Percentiles rank a stretch among this genome's conserved stretches.
These are phyloP conservation scores for Neolamprologus tretocephalus DNA, from an alignment of 2,113 vertebrate species.

Conservation along the genomic window DNA sequence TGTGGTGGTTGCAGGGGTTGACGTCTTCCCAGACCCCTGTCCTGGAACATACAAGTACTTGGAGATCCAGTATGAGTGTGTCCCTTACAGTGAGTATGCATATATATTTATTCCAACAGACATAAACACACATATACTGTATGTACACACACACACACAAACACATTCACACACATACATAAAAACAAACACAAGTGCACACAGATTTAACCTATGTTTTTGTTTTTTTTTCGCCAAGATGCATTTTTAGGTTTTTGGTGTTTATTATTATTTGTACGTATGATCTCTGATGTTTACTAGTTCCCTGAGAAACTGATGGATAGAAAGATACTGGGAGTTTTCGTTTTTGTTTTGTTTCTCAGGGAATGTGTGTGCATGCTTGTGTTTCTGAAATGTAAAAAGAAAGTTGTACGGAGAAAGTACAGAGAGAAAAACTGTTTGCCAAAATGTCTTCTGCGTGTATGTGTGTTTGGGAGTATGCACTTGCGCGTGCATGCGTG, in stretches of 20 bases:
- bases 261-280: neutral
- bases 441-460: constrained; percentile 5
- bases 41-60: constrained; percentile 93
- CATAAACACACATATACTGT: neutral
- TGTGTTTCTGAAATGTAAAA: neutral
- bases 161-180: neutral
- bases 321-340: neutral
- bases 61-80: constrained; percentile 94
- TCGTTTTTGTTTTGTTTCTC: constrained; percentile 50
- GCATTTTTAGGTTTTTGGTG: neutral
- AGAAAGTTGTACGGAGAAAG: constrained; percentile 11
- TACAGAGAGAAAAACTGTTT: neutral
- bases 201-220: neutral
- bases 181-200: neutral
- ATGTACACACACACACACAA: neutral
- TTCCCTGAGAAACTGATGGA: constrained; percentile 18
- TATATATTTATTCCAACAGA: neutral
- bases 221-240: neutral
- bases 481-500: constrained; percentile 29
- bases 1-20: constrained; percentile 86
- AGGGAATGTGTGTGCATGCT: constrained; percentile 27
- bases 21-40: constrained; percentile 89
- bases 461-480: neutral
- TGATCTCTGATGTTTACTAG: constrained; percentile 24
- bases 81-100: constrained; percentile 87